Percentiles rank a stretch among this genome's conserved stretches.
Evolutionary conservation across 2,113 vertebrate genomes (phyloP).

Genomic region (Pleuronectes platessa): DNA sequence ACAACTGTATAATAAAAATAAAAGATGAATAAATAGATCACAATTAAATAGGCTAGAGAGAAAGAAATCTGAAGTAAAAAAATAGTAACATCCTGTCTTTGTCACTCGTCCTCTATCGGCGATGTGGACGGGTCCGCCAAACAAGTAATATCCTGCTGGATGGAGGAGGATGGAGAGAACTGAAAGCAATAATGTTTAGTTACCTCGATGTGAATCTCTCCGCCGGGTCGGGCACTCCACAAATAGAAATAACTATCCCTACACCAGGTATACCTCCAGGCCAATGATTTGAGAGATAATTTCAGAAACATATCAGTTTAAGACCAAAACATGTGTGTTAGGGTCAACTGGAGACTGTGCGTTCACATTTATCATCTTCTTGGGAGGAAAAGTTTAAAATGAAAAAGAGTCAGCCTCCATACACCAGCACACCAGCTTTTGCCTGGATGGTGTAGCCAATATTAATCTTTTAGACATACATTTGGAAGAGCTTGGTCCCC

Average conservation of each 20-base stretch:
- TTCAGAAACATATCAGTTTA: neutral
- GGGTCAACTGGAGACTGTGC: neutral
- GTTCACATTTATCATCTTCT: neutral
- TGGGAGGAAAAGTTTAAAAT: neutral
- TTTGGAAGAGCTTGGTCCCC: neutral
- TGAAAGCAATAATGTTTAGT: slow-evolving; percentile 1
- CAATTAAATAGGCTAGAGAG: no score
- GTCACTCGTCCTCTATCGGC: no score
- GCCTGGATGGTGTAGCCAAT: neutral
- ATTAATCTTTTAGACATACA: neutral
- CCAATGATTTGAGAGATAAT: neutral
- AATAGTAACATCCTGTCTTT: no score
- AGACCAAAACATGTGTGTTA: neutral
- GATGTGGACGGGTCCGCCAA: neutral
- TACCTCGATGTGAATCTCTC: neutral
- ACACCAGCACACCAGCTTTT: no score
- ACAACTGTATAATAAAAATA: no score
- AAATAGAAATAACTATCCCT: neutral
- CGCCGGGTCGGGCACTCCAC: neutral
- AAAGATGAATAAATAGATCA: no score
- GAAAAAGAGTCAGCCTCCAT: neutral
- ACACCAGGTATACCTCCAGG: neutral
- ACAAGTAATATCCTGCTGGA: neutral
- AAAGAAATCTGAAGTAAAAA: no score
- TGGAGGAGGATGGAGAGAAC: neutral